Evolutionary conservation across 2,888 invertebrate genomes (phyloP), one percentile per base, ranked within the genome.

Genomic region (Eupithecia insigniata): DNA sequence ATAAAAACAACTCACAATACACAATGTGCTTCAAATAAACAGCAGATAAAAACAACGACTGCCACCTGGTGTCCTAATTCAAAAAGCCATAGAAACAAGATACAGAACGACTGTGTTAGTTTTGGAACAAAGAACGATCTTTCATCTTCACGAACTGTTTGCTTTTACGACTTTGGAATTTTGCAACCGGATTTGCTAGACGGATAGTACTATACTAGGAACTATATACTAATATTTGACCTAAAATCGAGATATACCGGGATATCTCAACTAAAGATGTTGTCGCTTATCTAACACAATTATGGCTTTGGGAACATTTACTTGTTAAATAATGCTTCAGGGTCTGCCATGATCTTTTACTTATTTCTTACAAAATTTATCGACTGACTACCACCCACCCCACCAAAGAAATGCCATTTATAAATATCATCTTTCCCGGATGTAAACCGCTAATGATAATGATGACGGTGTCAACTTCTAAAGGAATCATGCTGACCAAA

Each of bases 11-110:
- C 26, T 58, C 34, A 36, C 5, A 46, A 28, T 14, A 6, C 1
- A 43, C 22, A 39, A 26, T n/a, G 66, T 36, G 58, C 70, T 73
- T 60, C 14, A 68, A 62, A 68, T 66, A 71, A 66, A 69, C 68
- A 51, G 30, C 36, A 66, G 61, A 71, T 69, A 71, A 69, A 61
- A 74, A 67, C n/a, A 64, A 28, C 26, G 69, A 58, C 36, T 55
- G 55, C 62, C 74, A 74, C 69, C 71, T 71, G 74, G 66, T 71
- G 69, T 51, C 64, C 69, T 64, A 46, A 60, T 74, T 71, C 30
- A 55, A 61, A 70, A 74, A 64, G 58, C 22, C 34, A 71, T 66
- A 39, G 32, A 68, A 70, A 70, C 68, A 64, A 73, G 73, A 71
- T 68, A 70, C 67, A 55, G 72, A 46, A 39, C 36, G 36, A 7